A percentile compares a stretch with the other conserved stretches of the same genome.
Conservation (phyloP, 2,888 invertebrate genomes). For the Iphiclides podalirius region DNA sequence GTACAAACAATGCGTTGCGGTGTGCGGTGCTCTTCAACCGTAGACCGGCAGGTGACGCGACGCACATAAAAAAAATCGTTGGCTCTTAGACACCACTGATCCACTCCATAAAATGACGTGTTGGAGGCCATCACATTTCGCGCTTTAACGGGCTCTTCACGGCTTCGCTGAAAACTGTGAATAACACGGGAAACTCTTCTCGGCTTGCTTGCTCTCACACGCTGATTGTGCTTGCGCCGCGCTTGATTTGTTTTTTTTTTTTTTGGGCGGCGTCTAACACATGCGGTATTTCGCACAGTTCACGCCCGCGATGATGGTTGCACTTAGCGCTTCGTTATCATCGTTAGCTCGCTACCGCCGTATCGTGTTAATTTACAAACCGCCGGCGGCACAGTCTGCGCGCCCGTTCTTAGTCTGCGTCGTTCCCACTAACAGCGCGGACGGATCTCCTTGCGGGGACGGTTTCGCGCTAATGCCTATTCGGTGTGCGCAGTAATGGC, state of each 20-base stretch:
- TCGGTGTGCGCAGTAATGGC: slow-evolving; percentile 88
- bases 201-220: slow-evolving; percentile 34
- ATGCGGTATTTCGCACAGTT: slow-evolving; percentile 53
- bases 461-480: slow-evolving; percentile 18
- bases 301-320: slow-evolving; percentile 56
- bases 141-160: slow-evolving; percentile 55
- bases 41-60: slow-evolving; percentile 5
- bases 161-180: slow-evolving; percentile 35
- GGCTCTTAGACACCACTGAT: slow-evolving; percentile 35
- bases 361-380: slow-evolving; percentile 50
- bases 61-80: slow-evolving; percentile 16
- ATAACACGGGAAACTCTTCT: slow-evolving; percentile 30
- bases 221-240: slow-evolving; percentile 46
- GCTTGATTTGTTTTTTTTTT: slow-evolving; percentile 41
- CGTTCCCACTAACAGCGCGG: slow-evolving; percentile 26
- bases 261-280: slow-evolving; percentile 40
- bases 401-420: slow-evolving; percentile 27
- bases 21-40: slow-evolving; percentile 11
- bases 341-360: slow-evolving; percentile 47
- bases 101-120: slow-evolving; percentile 56
- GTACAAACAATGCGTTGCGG: too few relatives aligned
- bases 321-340: slow-evolving; percentile 62
- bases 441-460: slow-evolving; percentile 2
- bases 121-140: slow-evolving; percentile 46
- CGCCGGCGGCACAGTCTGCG: slow-evolving; percentile 23